Evolutionary conservation across 2,113 vertebrate species (phyloP).

Genomic region (Varanus salvator): DNA sequence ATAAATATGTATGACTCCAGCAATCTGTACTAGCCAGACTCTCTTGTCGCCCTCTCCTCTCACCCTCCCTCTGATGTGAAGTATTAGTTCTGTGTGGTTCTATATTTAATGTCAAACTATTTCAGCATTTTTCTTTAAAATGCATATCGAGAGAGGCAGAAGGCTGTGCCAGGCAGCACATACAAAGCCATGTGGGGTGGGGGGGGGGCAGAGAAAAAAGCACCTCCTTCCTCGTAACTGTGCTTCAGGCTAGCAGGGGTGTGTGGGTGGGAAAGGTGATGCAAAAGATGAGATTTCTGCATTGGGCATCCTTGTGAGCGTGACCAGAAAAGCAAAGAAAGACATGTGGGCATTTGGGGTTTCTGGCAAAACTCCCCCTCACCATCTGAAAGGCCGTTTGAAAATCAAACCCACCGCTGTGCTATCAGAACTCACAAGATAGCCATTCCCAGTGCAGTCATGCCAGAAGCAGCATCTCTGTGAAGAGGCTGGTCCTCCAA

Average conservation of each 20-base stretch:
- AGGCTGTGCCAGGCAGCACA: background rate
- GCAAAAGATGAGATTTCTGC: background rate
- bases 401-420: no score
- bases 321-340: background rate
- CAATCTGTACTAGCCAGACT: constrained; percentile 75
- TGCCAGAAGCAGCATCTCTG: no score
- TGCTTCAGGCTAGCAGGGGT: background rate
- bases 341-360: background rate
- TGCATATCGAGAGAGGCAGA: background rate
- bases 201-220: background rate
- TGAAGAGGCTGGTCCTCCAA: no score
- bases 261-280: background rate
- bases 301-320: background rate
- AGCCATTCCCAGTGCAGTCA: no score
- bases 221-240: background rate
- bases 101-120: constrained; percentile 6
- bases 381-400: no score
- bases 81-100: background rate
- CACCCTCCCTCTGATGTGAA: constrained; percentile 9
- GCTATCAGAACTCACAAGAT: no score
- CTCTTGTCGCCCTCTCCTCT: constrained; percentile 42
- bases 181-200: background rate
- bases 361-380: background rate
- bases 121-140: constrained; percentile 29
- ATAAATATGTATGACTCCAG: constrained; percentile 76